Conservation (phyloP, 2,797 vertebrate species). For the Arremon aurantiirostris region DNA sequence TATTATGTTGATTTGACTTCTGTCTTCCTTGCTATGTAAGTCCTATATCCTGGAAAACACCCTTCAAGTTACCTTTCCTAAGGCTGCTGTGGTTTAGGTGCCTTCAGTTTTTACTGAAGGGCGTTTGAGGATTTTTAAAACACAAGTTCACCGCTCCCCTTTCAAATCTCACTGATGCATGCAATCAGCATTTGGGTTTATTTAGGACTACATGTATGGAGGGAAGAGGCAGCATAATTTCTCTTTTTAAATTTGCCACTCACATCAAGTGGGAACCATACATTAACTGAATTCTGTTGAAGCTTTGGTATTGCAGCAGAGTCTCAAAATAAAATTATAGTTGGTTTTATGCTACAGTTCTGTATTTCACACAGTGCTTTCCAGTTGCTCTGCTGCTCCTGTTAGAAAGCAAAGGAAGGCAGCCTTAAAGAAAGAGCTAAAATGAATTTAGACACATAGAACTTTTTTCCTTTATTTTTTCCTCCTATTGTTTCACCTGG, state of each 20-base stretch:
- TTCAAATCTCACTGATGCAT: background rate
- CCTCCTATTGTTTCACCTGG: background rate
- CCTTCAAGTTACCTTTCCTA: background rate
- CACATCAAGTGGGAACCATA: background rate
- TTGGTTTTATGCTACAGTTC: background rate
- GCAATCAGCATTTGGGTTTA: background rate
- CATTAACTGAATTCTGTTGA: background rate
- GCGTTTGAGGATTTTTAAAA: background rate
- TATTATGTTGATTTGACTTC: background rate
- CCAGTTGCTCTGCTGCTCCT: background rate
- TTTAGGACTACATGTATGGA: rapidly evolving
- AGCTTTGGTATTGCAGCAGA: background rate
- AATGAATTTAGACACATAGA: background rate
- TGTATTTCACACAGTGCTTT: background rate
- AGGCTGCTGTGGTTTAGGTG: background rate
- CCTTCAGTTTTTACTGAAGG: background rate
- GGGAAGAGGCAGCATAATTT: background rate
- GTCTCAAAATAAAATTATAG: background rate
- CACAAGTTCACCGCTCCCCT: background rate
- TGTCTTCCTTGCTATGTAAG: background rate
- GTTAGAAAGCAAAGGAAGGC: background rate
- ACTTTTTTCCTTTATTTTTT: background rate
- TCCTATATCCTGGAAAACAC: background rate
- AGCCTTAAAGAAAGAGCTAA: background rate
- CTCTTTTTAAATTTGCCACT: background rate